A percentile compares a stretch with the other conserved stretches of the same genome.
Evolutionary conservation across 1,140 invertebrate genomes (phyloP).

Genomic region (Harpegnathos saltator): DNA sequence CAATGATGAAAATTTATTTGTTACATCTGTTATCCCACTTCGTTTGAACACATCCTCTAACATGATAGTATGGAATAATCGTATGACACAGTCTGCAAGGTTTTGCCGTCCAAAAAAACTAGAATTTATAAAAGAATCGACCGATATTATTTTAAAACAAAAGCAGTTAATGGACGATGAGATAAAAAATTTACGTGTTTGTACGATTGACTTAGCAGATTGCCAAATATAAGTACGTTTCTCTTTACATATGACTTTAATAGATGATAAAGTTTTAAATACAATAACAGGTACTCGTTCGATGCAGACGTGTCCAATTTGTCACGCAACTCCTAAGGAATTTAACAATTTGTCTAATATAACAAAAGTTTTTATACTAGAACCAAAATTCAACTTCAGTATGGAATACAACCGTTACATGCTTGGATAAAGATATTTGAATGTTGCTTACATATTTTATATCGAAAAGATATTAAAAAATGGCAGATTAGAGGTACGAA

Average conservation of each 20-base stretch:
- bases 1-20: too few relatives aligned
- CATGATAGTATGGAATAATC: conserved; percentile 35
- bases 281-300: neutral
- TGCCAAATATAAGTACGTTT: neutral
- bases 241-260: neutral
- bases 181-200: conserved; percentile 6
- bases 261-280: neutral
- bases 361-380: too few relatives aligned
- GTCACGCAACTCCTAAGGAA: too few relatives aligned
- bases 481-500: too few relatives aligned
- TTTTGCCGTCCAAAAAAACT: conserved; percentile 36
- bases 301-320: neutral
- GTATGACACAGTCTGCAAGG: conserved; percentile 16
- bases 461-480: too few relatives aligned
- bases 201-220: neutral
- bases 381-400: too few relatives aligned
- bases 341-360: neutral
- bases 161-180: conserved; percentile 9
- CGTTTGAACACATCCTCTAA: neutral
- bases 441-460: neutral
- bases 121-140: conserved; percentile 16
- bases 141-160: conserved; percentile 12
- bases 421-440: too few relatives aligned
- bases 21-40: neutral
- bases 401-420: too few relatives aligned